Evolutionary conservation across 2,113 vertebrate species (phyloP).

Genomic region (Oreochromis tanganicae): DNA sequence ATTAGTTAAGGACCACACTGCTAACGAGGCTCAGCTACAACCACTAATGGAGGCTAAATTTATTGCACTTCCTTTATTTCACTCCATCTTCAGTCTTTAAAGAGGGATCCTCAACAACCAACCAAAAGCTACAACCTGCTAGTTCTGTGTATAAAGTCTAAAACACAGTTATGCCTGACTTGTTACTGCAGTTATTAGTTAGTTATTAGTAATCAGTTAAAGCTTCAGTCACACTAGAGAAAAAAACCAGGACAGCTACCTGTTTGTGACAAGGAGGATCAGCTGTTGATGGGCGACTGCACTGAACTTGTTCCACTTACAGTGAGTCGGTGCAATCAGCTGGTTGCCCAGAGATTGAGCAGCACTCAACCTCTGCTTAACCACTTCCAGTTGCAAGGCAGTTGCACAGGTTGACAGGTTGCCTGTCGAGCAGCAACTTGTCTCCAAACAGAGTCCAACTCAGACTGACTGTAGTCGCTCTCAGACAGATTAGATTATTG

Average conservation of each 20-base stretch:
- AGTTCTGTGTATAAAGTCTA: background rate
- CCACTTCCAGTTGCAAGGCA: background rate
- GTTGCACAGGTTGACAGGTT: background rate
- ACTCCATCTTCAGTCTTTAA: background rate
- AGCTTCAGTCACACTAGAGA: background rate
- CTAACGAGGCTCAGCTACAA: background rate
- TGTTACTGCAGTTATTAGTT: background rate
- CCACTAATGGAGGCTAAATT: background rate
- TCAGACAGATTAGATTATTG: background rate
- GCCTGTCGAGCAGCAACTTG: background rate
- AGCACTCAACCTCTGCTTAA: background rate
- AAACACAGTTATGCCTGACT: background rate
- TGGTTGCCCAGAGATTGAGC: background rate
- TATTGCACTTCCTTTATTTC: background rate
- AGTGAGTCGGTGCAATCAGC: background rate
- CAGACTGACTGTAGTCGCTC: background rate
- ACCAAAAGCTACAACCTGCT: background rate
- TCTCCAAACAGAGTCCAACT: background rate
- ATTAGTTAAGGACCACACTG: constrained; percentile 5
- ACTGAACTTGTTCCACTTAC: background rate
- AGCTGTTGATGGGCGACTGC: background rate
- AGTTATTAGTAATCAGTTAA: too few species aligned
- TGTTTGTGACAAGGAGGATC: background rate
- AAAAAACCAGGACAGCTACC: background rate
- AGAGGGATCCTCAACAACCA: background rate